Base-by-base conservation (phyloP, 2,888 invertebrate species). In the Celastrina argiolus region DNA sequence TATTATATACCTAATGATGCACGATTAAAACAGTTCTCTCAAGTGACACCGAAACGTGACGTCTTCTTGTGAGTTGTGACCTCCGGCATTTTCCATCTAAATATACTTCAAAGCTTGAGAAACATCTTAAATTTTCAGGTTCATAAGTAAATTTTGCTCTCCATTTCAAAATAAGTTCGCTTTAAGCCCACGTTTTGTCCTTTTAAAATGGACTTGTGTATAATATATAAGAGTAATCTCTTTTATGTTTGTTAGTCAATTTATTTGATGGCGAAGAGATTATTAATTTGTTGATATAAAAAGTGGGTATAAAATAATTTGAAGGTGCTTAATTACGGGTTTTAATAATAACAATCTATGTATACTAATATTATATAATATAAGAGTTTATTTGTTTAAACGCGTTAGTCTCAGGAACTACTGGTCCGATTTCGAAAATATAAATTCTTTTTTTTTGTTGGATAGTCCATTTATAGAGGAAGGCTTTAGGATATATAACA, bases 91-190 rank as follows among this genome's bases (percentile, higher is more conserved):
- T 59, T 1, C 36, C 36, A 36, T 59, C 36, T 59, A 61, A 61
- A 61, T 61, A 61, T 61, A 61, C 39, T 22, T 61, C 22, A 61
- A 61, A 61, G 39, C 39, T 58, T 18, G n/a, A 18, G 26, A 28
- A 58, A n/a, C 10, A 31, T 58, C 58, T 58, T n/a, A 7, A 58
- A 31, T 58, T 31, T 31, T 31, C n/a, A 31, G 58, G n/a, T 31
- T 58, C 58, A 8, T 28, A 31, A 31, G 16, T 45, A 45, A 31
- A 3, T 3, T 31, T 36, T 12, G 12, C 22, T 51, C 22, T 14
- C 51, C 22, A 14, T 51, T 51, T 51, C 4, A 51, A 26, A 51
- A 26, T 51, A 51, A 51, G 58, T 58, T 58, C 8, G n/a, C 31
- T 28, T n/a, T 45, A 2, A 45, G 16, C 45, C 45, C 18, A 45